Conservation (phyloP, 2,888 invertebrate species). For the Camponotus fellah region DNA sequence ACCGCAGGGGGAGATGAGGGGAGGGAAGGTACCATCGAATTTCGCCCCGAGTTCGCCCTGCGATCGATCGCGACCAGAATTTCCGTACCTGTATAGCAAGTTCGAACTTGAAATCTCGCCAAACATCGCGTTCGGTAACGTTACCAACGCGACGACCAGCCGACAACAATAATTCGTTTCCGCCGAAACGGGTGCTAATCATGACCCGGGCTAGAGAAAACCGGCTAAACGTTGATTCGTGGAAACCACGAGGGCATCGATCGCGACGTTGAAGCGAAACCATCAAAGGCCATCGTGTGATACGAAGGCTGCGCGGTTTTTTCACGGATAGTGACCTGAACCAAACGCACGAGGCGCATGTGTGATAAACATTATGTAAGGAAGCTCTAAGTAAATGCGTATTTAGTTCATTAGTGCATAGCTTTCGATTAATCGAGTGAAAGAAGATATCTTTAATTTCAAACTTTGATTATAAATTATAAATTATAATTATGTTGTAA, state of each 20-base stretch:
- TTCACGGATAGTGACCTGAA: neutral
- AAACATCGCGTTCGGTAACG: slow-evolving; percentile 61
- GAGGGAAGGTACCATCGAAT: slow-evolving; percentile 38
- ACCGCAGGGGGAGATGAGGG: slow-evolving; percentile 20
- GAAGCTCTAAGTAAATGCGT: slow-evolving; percentile 11
- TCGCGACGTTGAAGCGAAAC: slow-evolving; percentile 66
- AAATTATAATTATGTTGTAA: neutral
- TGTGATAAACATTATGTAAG: slow-evolving; percentile 29
- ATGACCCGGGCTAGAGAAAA: slow-evolving; percentile 65
- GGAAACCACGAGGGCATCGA: slow-evolving; percentile 78
- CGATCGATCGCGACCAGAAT: slow-evolving; percentile 52
- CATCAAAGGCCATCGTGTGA: slow-evolving; percentile 6
- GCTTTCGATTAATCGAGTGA: neutral
- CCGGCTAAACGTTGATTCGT: slow-evolving; percentile 69
- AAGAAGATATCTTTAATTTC: neutral
- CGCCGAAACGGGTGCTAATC: slow-evolving; percentile 72
- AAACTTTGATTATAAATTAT: neutral
- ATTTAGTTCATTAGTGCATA: neutral
- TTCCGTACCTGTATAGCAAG: slow-evolving; percentile 10
- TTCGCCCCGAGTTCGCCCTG: slow-evolving; percentile 44
- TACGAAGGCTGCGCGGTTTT: slow-evolving; percentile 9
- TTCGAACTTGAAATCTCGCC: slow-evolving; percentile 42
- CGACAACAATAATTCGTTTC: slow-evolving; percentile 77
- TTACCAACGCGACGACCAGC: slow-evolving; percentile 81
- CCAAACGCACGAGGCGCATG: neutral